These are phyloP conservation scores for Brachyrhaphis roseni DNA, from an alignment of 2,797 vertebrate species.

Conservation along the genomic window DNA sequence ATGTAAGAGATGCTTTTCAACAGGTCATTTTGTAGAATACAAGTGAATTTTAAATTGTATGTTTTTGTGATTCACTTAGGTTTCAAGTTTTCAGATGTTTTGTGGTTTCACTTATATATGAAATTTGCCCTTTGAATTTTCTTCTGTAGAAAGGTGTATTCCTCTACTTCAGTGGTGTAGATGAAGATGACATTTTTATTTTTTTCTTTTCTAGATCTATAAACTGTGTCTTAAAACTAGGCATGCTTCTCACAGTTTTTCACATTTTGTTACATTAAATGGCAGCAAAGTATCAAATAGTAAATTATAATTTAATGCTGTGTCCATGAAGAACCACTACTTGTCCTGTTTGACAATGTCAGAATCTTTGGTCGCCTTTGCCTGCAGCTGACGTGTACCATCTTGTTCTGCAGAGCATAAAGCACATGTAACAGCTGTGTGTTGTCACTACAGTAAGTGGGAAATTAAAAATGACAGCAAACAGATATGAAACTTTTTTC, in stretches of 20 bases:
- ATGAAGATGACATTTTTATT: background rate
- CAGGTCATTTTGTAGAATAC: background rate
- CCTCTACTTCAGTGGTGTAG: background rate
- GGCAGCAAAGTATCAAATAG: background rate
- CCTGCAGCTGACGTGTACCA: constrained; percentile 33
- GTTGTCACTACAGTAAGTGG: constrained; percentile 53
- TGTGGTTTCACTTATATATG: too few species aligned
- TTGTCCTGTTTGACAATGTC: constrained; percentile 5
- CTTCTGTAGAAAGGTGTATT: background rate
- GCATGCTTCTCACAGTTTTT: background rate
- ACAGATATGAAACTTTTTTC: constrained; percentile 37
- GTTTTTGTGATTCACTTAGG: background rate
- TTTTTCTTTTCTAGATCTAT: background rate
- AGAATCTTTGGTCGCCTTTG: constrained; percentile 9
- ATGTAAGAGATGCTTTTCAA: background rate
- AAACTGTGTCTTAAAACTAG: background rate
- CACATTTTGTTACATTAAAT: background rate
- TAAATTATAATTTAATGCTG: background rate
- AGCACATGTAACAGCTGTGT: constrained; percentile 46
- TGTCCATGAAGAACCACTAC: background rate
- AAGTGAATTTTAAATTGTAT: background rate
- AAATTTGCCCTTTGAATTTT: background rate
- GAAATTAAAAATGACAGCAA: constrained; percentile 66
- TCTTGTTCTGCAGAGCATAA: constrained; percentile 5
- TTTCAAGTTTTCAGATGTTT: background rate